Base-by-base conservation (phyloP, 2,888 invertebrate species). In the Camptogramma bilineatum region DNA sequence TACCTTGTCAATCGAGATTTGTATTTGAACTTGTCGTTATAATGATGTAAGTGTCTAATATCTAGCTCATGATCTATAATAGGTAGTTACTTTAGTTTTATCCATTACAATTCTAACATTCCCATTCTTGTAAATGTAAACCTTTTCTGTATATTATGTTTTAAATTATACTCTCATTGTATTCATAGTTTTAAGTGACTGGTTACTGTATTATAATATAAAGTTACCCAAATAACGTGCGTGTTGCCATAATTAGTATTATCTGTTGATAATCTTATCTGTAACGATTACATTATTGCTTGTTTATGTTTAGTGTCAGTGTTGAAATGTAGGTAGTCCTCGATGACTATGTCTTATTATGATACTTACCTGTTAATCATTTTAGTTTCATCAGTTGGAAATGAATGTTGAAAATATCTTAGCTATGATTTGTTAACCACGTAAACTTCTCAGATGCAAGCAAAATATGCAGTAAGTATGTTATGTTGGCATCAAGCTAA, bases 181-280 rank as follows among this genome's bases (percentile, higher is more conserved):
- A 81, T 78, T 76, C 66, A 58, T 75, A 72, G 72, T 57, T 62
- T 56, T 72, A 66, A 72, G 68, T 64, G 56, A 68, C 50, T 63
- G 64, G 66, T 70, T 68, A 82, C 79, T 72, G 72, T 81, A 54
- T 78, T 76, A 79, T 74, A 76, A 76, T 80, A 78, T 83, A 85
- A 79, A 90, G 91, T 91, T 91, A 92, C 91, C 91, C 84, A 83
- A 75, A 81, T 81, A 82, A 86, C 81, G 82, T 79, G 85, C 83
- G 83, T 81, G 91, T 90, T 92, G 92, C 91, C 92, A 91, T 91
- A 74, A 77, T 77, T 87, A 86, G 85, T 85, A 84, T 73, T 71
- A 69, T 68, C 68, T 58, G 48, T 34, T 52, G 60, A 52, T 62
- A 63, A 51, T 56, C 53, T 34, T 59, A 52, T 64, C 44, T 55